These are phyloP conservation scores for Steinernema khuongi DNA, from an alignment of 1,140 invertebrate genomes.

Conservation along the genomic window DNA sequence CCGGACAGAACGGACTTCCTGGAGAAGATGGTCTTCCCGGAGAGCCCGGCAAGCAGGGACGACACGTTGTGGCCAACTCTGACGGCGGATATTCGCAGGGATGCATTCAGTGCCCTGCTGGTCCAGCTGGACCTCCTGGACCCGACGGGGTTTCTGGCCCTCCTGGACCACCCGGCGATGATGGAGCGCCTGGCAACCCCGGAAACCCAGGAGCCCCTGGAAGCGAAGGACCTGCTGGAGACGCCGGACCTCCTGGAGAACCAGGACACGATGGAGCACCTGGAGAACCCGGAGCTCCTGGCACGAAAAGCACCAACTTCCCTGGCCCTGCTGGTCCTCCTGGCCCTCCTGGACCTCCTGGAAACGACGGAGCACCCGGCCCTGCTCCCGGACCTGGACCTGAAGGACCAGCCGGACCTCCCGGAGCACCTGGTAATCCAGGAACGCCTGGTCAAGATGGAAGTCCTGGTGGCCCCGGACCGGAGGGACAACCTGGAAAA, in stretches of 20 bases:
- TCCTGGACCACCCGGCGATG: constrained; percentile 22
- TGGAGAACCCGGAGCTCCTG: constrained; percentile 24
- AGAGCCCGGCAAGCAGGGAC: no score
- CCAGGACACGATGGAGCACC: constrained; percentile 21
- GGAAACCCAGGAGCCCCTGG: constrained; percentile 12
- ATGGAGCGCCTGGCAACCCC: constrained; percentile 19
- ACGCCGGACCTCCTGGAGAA: constrained; percentile 19
- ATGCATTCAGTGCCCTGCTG: constrained; percentile 17
- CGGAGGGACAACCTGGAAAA: neutral
- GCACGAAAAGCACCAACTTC: constrained; percentile 13
- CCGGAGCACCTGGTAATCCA: neutral
- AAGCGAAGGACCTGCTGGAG: constrained; percentile 12
- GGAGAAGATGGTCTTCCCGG: constrained; percentile 12
- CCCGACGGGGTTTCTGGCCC: constrained; percentile 22
- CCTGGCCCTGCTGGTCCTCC: constrained; percentile 1
- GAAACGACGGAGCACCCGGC: constrained; percentile 20
- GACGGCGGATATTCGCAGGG: neutral
- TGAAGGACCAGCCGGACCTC: neutral
- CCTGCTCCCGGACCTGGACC: constrained; percentile 20
- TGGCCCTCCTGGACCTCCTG: constrained; percentile 20
- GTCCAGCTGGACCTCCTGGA: constrained; percentile 1
- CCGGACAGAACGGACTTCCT: constrained; percentile 12
- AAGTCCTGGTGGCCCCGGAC: constrained; percentile 22
- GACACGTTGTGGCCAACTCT: no score
- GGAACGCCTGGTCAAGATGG: constrained; percentile 32